A percentile compares a stretch with the other conserved stretches of the same genome.
phyloP scores from a whole-genome alignment of 2,888 invertebrate species.

The Tenthredo amoena region DNA sequence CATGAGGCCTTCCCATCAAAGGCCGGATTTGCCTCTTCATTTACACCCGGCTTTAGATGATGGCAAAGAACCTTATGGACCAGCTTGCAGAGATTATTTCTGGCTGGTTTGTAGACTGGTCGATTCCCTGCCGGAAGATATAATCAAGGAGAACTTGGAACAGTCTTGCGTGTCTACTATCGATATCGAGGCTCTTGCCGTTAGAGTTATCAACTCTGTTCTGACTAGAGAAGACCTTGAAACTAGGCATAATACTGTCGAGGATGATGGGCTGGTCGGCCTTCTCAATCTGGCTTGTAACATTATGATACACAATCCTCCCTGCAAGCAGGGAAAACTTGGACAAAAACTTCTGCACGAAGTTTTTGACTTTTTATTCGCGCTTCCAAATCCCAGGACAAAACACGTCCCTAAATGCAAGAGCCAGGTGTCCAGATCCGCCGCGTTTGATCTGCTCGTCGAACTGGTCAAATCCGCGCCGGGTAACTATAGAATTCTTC shows the following conservation, averaged over 20 bases:
- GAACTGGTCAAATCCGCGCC: slow-evolving; percentile 92
- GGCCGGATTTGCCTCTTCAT: slow-evolving; percentile 75
- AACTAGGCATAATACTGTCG: slow-evolving; percentile 88
- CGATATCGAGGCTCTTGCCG: slow-evolving; percentile 87
- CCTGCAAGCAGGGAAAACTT: slow-evolving; percentile 90
- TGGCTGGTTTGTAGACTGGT: slow-evolving; percentile 94
- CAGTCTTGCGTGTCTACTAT: slow-evolving; percentile 81
- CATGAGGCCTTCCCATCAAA: slow-evolving; percentile 83
- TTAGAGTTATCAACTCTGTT: slow-evolving; percentile 87
- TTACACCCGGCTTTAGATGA: slow-evolving; percentile 85
- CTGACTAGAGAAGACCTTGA: slow-evolving; percentile 90
- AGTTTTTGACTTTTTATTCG: slow-evolving; percentile 93
- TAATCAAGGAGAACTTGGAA: slow-evolving; percentile 84
- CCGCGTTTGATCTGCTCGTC: slow-evolving; percentile 94
- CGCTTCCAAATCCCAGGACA: slow-evolving; percentile 91
- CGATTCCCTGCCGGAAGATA: slow-evolving; percentile 90
- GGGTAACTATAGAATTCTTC: slow-evolving; percentile 91
- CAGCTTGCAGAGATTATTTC: slow-evolving; percentile 96
- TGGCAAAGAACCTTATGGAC: slow-evolving; percentile 96
- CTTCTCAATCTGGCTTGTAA: slow-evolving; percentile 92
- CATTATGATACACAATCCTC: slow-evolving; percentile 92
- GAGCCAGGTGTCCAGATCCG: slow-evolving; percentile 92
- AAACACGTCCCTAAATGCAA: slow-evolving; percentile 96
- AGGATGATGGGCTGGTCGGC: slow-evolving; percentile 95
- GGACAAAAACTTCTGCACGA: slow-evolving; percentile 86